Base-by-base conservation (phyloP, 2,797 vertebrate genomes). In the Microctenopoma lineatum region DNA sequence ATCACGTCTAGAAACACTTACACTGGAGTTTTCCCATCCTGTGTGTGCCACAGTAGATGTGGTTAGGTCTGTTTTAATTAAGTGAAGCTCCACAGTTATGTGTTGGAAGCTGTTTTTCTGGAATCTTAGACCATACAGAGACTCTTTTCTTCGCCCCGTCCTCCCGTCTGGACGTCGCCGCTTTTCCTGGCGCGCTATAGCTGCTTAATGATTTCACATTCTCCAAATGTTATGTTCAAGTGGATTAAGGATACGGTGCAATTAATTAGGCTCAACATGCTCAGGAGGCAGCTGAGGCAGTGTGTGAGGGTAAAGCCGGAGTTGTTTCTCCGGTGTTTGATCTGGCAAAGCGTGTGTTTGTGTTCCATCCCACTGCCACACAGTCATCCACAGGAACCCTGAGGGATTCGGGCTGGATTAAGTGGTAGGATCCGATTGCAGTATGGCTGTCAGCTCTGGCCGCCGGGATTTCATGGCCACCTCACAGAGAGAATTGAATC, bases 361-460 rank as follows among this genome's bases (percentile, higher is more conserved):
- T 89, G 87, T 86, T 86, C 86, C 73, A 62, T 77, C 53, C 61
- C 21, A 50, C 66, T 38, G 64, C 77, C 58, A 60, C 64, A 60
- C 73, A 42, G 81, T 59, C 72, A 25, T 67, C 84, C 68, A 67
- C 87, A 85, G 79, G 77, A 70, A 85, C 83, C 84, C 74, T 62
- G 15, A 0, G 81, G 89, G 86, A 87, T 89, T 79, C 59, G 50
- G 60, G 67, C 55, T 1, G 91, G 91, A 91, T 93, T 93, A 93
- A 84, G 70, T 92, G 92, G 66, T 90, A 86, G 84, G 86, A 90
- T 93, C 86, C 1, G 53, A 66, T 93, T 91, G 60, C 91, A 69
- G 66, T 57, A 59, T 75, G 81, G 68, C 82, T 69, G 78, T 87
- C 86, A 81, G 62, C 61, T 44, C 50, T 64, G 74, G 55, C 70